Base-by-base conservation (phyloP, 2,113 vertebrate species). In the Petrocephalus microphthalmus region DNA sequence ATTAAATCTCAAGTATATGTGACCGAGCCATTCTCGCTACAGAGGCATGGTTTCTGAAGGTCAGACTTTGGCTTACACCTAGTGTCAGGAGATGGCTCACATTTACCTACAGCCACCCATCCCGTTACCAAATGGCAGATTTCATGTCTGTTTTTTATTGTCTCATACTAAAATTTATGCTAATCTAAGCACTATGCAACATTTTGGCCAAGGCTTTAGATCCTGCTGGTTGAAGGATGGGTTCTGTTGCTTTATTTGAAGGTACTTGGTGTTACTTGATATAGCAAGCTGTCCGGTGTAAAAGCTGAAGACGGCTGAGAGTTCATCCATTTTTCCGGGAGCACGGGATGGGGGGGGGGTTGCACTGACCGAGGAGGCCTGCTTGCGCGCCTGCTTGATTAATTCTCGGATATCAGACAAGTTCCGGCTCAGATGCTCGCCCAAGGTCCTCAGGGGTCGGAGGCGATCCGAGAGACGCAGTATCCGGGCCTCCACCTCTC, bases 331-430 rank as follows among this genome's bases (percentile, higher is more conserved):
- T 78, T 37, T 15, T 78, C 37, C 5, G 19, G 37, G 29, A 2
- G 33, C 13, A 7, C 8, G 37, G 37, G 42, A 20, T 5, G 25
- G 83, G 54, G 20, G 42, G 45, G 5, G 15, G 19, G 47, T 57
- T 22, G 15, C 88, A 94, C 96, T 97, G 92, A 99, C 98, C 89
- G 97, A 99, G 2, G 98, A 97, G 0, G 97, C 98, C 92, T 99
- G 98, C 88, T 97, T 97, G 49, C 98, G 94, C 54, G 97, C 97
- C 92, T 99, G 98, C 78, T 94, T 96, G 91, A 99, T 99, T 89
- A 99, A 94, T 89, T 98, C 96, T 92, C 96, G 96, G 92, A 99
- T 98, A 92, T 99, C 97, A 0, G 98, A 98, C 20, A 99, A 89
- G 91, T 99, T 99, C 91, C 96, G 96, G 93, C 92, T 96, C 89